Conservation (phyloP, 2,888 invertebrate species). For the Sesia apiformis region DNA sequence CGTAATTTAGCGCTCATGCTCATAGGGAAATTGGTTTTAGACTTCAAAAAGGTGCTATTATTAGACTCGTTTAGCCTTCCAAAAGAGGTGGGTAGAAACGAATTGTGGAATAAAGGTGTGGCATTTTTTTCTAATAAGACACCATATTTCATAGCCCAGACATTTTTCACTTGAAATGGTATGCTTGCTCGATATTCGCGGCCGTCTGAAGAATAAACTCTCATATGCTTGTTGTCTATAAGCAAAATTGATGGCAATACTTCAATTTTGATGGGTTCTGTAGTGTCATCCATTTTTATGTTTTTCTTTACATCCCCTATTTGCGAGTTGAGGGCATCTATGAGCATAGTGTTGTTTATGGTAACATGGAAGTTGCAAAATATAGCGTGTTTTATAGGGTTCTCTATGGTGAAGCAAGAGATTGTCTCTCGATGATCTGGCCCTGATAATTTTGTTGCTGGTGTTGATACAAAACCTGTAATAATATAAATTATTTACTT, state of each 20-base stretch:
- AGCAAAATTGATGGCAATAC: slow-evolving; percentile 80
- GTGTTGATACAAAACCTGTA: slow-evolving; percentile 69
- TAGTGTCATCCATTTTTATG: slow-evolving; percentile 63
- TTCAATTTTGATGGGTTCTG: slow-evolving; percentile 66
- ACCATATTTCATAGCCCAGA: slow-evolving; percentile 91
- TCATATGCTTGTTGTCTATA: slow-evolving; percentile 83
- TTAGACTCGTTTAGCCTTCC: slow-evolving; percentile 51
- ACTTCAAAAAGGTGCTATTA: slow-evolving; percentile 46
- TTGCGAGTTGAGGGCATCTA: slow-evolving; percentile 64
- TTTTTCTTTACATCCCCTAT: slow-evolving; percentile 65
- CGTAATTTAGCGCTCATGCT: slow-evolving; percentile 55
- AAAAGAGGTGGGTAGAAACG: slow-evolving; percentile 44
- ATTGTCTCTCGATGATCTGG: slow-evolving; percentile 74
- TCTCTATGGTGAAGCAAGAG: slow-evolving; percentile 86
- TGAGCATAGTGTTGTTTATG: slow-evolving; percentile 70
- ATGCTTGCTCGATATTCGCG: slow-evolving; percentile 88
- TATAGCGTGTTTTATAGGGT: slow-evolving; percentile 86
- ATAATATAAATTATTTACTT: slow-evolving; percentile 5
- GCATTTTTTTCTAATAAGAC: slow-evolving; percentile 86
- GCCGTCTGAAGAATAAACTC: slow-evolving; percentile 85
- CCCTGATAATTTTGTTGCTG: slow-evolving; percentile 59
- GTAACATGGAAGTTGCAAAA: slow-evolving; percentile 78
- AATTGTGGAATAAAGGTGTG: slow-evolving; percentile 39
- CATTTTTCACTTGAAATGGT: slow-evolving; percentile 85
- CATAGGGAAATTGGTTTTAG: slow-evolving; percentile 32